Base-by-base conservation (phyloP, 2,113 vertebrate species). In the Pseudolaguvia tuberculata region DNA sequence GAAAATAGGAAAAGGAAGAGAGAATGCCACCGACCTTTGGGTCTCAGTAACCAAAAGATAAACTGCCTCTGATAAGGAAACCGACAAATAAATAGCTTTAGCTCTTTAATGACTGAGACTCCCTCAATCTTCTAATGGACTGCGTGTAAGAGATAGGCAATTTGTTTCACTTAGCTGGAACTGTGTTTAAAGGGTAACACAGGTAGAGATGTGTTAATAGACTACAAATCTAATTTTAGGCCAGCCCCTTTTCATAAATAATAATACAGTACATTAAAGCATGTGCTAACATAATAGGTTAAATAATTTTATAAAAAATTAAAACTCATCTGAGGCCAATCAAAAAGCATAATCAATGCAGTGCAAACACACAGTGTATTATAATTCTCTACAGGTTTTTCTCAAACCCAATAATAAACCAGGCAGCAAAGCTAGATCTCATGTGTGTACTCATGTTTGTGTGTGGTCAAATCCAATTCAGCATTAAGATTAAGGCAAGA, bases 21-120 rank as follows among this genome's bases (percentile, higher is more conserved):
- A 80, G 27, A 12, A 42, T 35, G 17, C 48, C 21, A 29, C 57
- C 13, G 66, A 77, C 62, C 42, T 61, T 75, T 23, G 23, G 70
- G 75, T 82, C 72, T 52, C 51, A 55, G 35, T 75, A 68, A 58
- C 67, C 73, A 66, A 62, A 69, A 72, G 80, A 82, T 82, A 59
- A 81, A 81, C 57, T 73, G 72, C 73, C 69, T 73, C 59, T 53
- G 77, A 70, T 79, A 82, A 78, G 72, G 72, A 73, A 74, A 78
- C 58, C 47, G 71, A 80, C 70, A 81, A 77, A 61, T 75, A 76
- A 72, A 74, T 59, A 70, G 58, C 45, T 29, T 48, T 57, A 55
- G 29, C 57, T 61, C 74, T 68, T 70, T 78, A 75, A 75, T 78
- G 72, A 81, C 59, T 57, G 51, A 55, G 74, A 66, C 73, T 72